A percentile compares a stretch with the other conserved stretches of the same genome.
phyloP scores from a whole-genome alignment of 2,113 vertebrate genomes.

The Dipodomys spectabilis region DNA sequence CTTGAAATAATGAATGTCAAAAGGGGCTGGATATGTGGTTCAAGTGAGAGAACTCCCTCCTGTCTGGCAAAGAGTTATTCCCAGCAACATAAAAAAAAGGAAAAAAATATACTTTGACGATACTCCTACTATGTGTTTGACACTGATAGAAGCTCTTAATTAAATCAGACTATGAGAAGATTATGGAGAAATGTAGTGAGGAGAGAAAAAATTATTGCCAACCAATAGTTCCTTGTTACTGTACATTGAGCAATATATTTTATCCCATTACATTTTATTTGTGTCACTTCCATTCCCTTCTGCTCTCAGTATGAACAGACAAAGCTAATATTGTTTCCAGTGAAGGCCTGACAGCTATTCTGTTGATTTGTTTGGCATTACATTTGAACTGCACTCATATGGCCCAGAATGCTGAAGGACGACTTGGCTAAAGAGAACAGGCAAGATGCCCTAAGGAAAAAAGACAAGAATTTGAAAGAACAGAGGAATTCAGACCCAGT shows the following conservation, averaged over 20 bases:
- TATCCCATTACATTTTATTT: slow-evolving; percentile 78
- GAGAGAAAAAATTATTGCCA: slow-evolving; percentile 31
- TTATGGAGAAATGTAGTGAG: not conserved
- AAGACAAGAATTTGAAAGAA: slow-evolving; percentile 42
- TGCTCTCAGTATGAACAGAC: slow-evolving; percentile 73
- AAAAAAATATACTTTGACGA: too few relatives aligned
- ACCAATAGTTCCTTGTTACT: slow-evolving; percentile 69
- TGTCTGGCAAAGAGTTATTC: too few relatives aligned
- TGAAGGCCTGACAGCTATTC: slow-evolving; percentile 75
- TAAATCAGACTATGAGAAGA: not conserved
- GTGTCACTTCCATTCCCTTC: slow-evolving; percentile 77
- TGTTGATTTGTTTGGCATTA: slow-evolving; percentile 79
- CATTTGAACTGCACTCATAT: slow-evolving; percentile 68
- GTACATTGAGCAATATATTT: slow-evolving; percentile 76
- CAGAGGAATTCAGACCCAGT: slow-evolving; percentile 4
- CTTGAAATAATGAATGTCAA: too few relatives aligned
- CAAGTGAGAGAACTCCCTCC: too few relatives aligned
- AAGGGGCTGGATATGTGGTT: too few relatives aligned
- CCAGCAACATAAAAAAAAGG: too few relatives aligned
- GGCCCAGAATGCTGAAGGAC: slow-evolving; percentile 61
- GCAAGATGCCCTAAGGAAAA: slow-evolving; percentile 36
- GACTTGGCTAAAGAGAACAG: slow-evolving; percentile 67
- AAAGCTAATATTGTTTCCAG: slow-evolving; percentile 75
- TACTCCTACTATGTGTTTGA: not conserved
- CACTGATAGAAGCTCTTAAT: not conserved